These are phyloP conservation scores for Catharus bicknelli DNA, from an alignment of 2,113 vertebrate genomes.

Conservation along the genomic window DNA sequence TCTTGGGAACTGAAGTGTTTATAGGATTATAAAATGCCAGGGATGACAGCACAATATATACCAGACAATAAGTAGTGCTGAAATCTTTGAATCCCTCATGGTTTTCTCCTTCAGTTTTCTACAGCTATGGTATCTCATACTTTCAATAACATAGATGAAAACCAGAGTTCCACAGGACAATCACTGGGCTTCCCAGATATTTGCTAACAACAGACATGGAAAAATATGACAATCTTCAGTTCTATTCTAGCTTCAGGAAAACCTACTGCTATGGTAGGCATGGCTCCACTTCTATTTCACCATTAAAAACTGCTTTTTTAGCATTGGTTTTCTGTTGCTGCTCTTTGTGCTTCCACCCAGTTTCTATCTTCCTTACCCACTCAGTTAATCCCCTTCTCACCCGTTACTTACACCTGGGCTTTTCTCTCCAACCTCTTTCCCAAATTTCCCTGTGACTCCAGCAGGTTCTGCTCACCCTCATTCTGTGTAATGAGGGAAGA, in stretches of 20 bases:
- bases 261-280: background rate
- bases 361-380: background rate
- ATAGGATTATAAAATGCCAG: background rate
- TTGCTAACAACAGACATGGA: background rate
- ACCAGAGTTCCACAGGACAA: background rate
- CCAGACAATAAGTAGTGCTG: background rate
- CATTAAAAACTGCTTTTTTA: background rate
- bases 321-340: background rate
- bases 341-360: background rate
- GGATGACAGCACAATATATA: background rate
- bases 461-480: background rate
- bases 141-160: background rate
- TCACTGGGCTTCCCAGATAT: background rate
- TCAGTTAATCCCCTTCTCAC: background rate
- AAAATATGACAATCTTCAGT: background rate
- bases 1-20: background rate
- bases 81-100: background rate
- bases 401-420: background rate
- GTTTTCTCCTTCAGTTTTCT: background rate
- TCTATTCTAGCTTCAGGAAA: background rate
- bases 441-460: background rate
- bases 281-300: background rate
- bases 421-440: background rate
- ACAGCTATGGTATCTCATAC: background rate
- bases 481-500: background rate